Conservation (phyloP, 2,888 invertebrate genomes). For the Hydrotaea cyrtoneurina region DNA sequence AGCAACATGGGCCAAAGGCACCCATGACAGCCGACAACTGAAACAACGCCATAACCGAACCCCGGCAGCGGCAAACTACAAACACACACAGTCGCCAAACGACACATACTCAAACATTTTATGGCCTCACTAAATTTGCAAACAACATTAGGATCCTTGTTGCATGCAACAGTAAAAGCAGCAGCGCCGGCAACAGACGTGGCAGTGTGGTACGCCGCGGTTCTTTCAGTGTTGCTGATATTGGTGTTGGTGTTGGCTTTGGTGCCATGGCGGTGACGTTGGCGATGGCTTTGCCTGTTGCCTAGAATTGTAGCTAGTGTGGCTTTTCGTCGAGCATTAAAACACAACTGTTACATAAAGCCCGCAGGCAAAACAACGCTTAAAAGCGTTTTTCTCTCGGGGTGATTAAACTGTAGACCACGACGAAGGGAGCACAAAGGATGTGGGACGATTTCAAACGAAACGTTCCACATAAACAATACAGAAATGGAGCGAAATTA, state of each 20-base stretch:
- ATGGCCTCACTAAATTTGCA: slow-evolving; percentile 44
- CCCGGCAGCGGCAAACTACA: background rate
- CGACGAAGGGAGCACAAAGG: background rate
- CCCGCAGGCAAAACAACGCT: slow-evolving; percentile 21
- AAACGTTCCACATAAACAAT: too few species aligned
- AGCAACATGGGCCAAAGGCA: background rate
- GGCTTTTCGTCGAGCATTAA: slow-evolving; percentile 7
- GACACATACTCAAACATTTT: slow-evolving; percentile 38
- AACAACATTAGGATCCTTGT: slow-evolving; percentile 34
- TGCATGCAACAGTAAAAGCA: background rate
- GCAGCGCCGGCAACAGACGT: background rate
- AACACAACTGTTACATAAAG: slow-evolving; percentile 13
- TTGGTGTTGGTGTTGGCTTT: background rate
- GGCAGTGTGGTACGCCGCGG: background rate
- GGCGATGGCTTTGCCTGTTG: background rate
- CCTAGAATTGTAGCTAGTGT: background rate
- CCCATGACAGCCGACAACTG: background rate
- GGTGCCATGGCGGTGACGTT: background rate
- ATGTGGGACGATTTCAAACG: background rate
- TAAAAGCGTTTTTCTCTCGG: slow-evolving; percentile 17
- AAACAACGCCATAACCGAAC: background rate
- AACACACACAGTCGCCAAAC: background rate
- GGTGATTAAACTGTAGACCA: background rate
- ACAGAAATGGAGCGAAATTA: background rate
- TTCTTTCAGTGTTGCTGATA: slow-evolving; percentile 2